Conservation (phyloP, 1,140 invertebrate species). For the Dufourea novaeangliae region DNA sequence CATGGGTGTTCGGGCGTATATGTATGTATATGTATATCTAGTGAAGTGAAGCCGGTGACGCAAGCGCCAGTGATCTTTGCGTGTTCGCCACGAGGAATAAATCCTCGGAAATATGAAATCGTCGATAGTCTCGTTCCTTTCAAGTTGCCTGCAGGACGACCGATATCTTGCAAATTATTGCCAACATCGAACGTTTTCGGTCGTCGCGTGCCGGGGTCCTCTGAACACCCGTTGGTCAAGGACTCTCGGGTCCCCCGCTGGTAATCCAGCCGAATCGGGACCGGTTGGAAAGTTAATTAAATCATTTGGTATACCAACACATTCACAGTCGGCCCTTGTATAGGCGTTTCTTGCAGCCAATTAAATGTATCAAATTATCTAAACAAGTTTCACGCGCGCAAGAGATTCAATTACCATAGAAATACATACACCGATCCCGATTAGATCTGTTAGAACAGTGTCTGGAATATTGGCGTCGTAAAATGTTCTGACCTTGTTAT, state of each 20-base stretch:
- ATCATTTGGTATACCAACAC: constrained; percentile 29
- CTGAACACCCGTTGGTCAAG: constrained; percentile 28
- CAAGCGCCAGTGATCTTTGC: constrained; percentile 53
- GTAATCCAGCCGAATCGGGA: constrained; percentile 46
- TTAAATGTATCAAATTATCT: constrained; percentile 35
- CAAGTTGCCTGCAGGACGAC: background rate
- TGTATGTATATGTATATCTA: too few relatives aligned
- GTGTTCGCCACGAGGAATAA: constrained; percentile 39
- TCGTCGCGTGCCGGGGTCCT: constrained; percentile 26
- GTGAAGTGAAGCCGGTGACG: constrained; percentile 29
- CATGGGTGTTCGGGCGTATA: too few relatives aligned
- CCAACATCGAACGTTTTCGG: constrained; percentile 29
- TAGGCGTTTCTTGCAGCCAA: background rate
- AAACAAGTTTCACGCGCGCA: constrained; percentile 24
- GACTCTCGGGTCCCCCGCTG: constrained; percentile 43
- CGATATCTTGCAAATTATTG: constrained; percentile 29
- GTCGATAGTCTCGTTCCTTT: background rate
- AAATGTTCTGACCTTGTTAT: background rate
- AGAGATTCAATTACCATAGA: background rate
- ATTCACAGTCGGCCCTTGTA: too few relatives aligned
- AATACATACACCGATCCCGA: background rate
- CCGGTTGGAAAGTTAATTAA: constrained; percentile 56
- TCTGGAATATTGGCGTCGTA: background rate
- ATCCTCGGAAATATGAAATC: constrained; percentile 22
- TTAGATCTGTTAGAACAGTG: background rate